These are phyloP conservation scores for Xiphophorus birchmanni DNA, from an alignment of 2,797 vertebrate genomes.

Conservation along the genomic window DNA sequence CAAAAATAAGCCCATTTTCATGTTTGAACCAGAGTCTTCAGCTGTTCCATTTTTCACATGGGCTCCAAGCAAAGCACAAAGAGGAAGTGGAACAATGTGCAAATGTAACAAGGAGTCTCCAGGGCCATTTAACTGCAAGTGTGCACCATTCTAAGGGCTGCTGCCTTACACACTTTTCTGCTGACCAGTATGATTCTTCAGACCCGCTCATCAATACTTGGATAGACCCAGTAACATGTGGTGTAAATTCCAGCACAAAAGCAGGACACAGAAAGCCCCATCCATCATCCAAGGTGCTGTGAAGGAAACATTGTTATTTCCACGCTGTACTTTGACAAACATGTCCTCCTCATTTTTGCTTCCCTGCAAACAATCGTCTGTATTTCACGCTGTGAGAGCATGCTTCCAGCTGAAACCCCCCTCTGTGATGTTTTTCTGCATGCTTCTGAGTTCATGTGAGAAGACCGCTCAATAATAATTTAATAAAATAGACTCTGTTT, in stretches of 20 bases:
- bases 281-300: neutral
- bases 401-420: neutral
- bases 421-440: neutral
- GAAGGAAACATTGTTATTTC: neutral
- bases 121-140: neutral
- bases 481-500: neutral
- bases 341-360: neutral
- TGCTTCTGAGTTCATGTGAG: neutral
- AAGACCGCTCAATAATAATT: neutral
- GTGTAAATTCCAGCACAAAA: slow-evolving; percentile 3
- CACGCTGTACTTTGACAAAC: neutral
- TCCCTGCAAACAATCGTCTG: neutral
- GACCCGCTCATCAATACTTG: slow-evolving; percentile 3
- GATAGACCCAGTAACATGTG: neutral
- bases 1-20: neutral
- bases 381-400: neutral
- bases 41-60: neutral
- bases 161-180: slow-evolving; percentile 3
- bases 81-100: slow-evolving; percentile 2
- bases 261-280: neutral
- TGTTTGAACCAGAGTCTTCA: neutral
- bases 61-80: neutral
- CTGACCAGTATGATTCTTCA: slow-evolving; percentile 8
- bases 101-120: neutral
- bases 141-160: neutral